phyloP scores from a whole-genome alignment of 2,113 vertebrate species.

The Ceyx margarethae region DNA sequence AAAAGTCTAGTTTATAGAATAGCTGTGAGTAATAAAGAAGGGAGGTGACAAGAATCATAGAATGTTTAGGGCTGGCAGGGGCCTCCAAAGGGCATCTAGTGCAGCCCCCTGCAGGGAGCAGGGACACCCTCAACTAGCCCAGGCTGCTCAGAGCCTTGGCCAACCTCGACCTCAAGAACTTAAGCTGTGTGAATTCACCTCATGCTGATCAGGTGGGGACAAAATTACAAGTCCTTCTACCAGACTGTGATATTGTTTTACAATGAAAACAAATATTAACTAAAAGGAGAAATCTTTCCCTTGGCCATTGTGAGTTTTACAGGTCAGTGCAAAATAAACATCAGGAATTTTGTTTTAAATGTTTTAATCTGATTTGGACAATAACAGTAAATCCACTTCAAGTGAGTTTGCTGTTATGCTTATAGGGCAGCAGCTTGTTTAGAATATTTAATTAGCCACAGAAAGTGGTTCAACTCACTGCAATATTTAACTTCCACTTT shows the following conservation, averaged over 20 bases:
- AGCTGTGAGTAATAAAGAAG: not conserved
- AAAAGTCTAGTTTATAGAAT: not conserved
- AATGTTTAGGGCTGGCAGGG: too few species aligned
- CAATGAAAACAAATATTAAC: not conserved
- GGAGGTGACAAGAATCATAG: not conserved
- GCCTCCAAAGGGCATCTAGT: too few species aligned
- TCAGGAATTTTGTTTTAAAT: not conserved
- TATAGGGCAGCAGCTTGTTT: not conserved
- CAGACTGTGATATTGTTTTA: not conserved
- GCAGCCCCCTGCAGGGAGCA: too few species aligned
- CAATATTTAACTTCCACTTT: not conserved
- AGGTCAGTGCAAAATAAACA: not conserved
- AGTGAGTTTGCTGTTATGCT: not conserved
- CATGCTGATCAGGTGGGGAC: not conserved
- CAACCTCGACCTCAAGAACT: not conserved
- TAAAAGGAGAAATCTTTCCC: not conserved
- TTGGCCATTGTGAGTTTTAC: not conserved
- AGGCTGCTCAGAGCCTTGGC: too few species aligned
- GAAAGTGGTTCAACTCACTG: not conserved
- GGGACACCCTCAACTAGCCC: too few species aligned
- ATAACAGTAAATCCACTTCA: not conserved
- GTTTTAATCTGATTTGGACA: not conserved
- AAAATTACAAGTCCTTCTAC: not conserved
- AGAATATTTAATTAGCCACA: not conserved
- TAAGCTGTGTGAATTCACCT: not conserved